Evolutionary conservation across 2,888 invertebrate genomes (phyloP).

Genomic region (Amblyjoppa fuscipennis): DNA sequence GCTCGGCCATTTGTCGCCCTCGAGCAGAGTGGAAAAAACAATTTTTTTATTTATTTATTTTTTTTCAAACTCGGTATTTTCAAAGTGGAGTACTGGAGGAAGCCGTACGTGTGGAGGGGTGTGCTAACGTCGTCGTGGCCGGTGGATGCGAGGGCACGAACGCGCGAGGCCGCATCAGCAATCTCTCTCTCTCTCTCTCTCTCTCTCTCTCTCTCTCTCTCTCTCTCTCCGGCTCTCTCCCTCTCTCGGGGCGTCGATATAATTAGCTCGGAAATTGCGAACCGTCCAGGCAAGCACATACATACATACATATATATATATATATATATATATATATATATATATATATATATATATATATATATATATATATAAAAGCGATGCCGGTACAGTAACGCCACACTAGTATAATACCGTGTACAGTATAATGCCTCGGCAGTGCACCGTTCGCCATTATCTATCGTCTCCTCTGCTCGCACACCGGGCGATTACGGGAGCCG

Average conservation of each 20-base stretch:
- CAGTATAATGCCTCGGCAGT: constrained; percentile 31
- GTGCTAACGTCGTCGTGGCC: constrained; percentile 51
- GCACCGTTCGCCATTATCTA: constrained; percentile 63
- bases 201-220: neutral
- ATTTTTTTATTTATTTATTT: too few relatives aligned
- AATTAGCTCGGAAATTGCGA: constrained; percentile 69
- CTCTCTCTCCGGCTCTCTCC: constrained; percentile 40
- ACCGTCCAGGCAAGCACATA: constrained; percentile 36
- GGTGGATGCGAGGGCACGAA: constrained; percentile 49
- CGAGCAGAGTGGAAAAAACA: too few relatives aligned
- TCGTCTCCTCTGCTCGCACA: constrained; percentile 37
- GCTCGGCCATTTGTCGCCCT: too few relatives aligned
- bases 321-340: neutral
- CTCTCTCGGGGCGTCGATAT: constrained; percentile 67
- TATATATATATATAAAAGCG: constrained; percentile 6
- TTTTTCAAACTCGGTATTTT: neutral
- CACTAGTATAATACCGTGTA: constrained; percentile 36
- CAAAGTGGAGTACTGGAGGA: neutral
- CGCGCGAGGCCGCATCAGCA: constrained; percentile 66
- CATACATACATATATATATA: too few relatives aligned
- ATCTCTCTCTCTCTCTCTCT: constrained; percentile 49
- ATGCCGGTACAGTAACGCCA: neutral
- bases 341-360: too few relatives aligned
- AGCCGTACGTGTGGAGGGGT: neutral
- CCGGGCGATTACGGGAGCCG: constrained; percentile 17